Conservation (phyloP, 2,113 vertebrate species). For the Rhodinocichla rosea region DNA sequence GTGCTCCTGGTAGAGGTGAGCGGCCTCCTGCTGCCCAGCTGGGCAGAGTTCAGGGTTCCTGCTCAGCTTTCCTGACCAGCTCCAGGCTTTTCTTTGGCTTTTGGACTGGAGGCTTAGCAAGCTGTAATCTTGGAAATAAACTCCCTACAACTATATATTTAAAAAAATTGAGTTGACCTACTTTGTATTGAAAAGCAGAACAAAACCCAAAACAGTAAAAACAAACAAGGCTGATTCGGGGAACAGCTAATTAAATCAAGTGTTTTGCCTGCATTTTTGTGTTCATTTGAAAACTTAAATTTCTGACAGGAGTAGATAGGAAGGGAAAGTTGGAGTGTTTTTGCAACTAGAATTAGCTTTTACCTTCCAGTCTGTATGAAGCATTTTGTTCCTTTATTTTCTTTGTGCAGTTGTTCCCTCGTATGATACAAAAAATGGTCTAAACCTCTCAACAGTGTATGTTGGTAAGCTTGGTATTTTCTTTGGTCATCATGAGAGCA, state of each 20-base stretch:
- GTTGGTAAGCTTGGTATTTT: background rate
- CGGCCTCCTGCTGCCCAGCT: background rate
- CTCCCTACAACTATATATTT: background rate
- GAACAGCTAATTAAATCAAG: background rate
- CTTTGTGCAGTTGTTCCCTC: background rate
- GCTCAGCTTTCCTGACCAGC: background rate
- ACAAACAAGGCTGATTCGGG: background rate
- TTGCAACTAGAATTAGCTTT: background rate
- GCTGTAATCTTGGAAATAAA: background rate
- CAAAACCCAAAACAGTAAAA: background rate
- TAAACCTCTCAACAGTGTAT: rapidly evolving
- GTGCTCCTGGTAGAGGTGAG: background rate
- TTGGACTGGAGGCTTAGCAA: background rate
- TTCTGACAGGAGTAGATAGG: background rate
- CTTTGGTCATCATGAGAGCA: background rate
- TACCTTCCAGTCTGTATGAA: background rate
- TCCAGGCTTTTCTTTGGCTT: background rate
- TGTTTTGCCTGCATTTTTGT: background rate
- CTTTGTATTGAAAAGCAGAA: background rate
- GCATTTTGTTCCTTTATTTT: background rate
- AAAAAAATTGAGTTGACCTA: background rate
- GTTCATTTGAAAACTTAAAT: background rate
- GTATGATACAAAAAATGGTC: background rate
- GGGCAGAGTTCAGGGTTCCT: rapidly evolving
- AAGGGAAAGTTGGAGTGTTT: background rate